Evolutionary conservation across 2,888 invertebrate species (phyloP).

Genomic region (Acrobasis consociella): DNA sequence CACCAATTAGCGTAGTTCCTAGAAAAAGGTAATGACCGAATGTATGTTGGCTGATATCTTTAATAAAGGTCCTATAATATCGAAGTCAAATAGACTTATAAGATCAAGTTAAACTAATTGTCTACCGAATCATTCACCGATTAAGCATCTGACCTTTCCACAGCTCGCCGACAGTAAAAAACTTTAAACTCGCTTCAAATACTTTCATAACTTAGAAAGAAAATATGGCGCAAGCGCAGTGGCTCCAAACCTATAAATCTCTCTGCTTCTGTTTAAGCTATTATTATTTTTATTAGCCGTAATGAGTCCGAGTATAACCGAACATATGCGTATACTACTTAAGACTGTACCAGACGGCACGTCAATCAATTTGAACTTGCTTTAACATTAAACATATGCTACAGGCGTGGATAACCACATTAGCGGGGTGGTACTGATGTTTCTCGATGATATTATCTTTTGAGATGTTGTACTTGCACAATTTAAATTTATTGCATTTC

Average conservation of each 20-base stretch:
- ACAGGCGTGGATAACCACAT: slow-evolving; percentile 67
- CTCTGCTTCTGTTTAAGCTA: slow-evolving; percentile 31
- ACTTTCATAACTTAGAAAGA: not conserved
- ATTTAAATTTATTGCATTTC: not conserved
- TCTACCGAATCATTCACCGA: too few relatives aligned
- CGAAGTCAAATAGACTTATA: too few relatives aligned
- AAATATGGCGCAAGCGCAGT: not conserved
- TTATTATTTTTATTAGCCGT: slow-evolving; percentile 52
- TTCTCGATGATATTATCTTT: slow-evolving; percentile 14
- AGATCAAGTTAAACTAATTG: too few relatives aligned
- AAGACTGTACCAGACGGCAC: slow-evolving; percentile 56
- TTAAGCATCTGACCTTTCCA: too few relatives aligned
- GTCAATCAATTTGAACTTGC: slow-evolving; percentile 76
- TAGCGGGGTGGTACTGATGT: slow-evolving; percentile 51
- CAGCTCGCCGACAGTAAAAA: too few relatives aligned
- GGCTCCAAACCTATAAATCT: slow-evolving; percentile 12
- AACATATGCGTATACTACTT: slow-evolving; percentile 39
- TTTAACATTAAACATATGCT: slow-evolving; percentile 74
- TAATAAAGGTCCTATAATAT: too few relatives aligned
- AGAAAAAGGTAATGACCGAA: too few relatives aligned
- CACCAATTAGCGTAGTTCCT: too few relatives aligned
- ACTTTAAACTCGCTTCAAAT: too few relatives aligned
- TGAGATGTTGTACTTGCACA: not conserved
- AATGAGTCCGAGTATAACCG: slow-evolving; percentile 45
- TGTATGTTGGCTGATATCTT: too few relatives aligned